Evolutionary conservation across 1,140 invertebrate species (phyloP).

Genomic region (Plectrocnemia conspersa): DNA sequence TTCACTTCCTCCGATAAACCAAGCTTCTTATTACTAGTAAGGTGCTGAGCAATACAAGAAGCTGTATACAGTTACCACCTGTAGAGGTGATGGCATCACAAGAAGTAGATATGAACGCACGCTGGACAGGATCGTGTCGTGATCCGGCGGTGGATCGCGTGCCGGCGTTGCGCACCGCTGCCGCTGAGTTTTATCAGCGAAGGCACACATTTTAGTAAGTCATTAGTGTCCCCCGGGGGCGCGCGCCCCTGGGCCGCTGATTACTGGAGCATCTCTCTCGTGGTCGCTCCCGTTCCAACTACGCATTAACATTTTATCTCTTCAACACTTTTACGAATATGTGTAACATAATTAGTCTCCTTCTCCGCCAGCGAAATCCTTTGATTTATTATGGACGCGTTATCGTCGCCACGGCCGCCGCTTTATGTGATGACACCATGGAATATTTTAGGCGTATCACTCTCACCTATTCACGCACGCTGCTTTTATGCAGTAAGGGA

Average conservation of each 20-base stretch:
- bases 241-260: conserved; percentile 6
- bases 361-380: conserved; percentile 15
- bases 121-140: too few species aligned
- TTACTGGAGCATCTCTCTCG: conserved; percentile 18
- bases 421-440: conserved; percentile 1
- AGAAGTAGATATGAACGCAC: too few species aligned
- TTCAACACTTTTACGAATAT: conserved; percentile 22
- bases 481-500: too few species aligned
- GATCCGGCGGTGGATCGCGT: too few species aligned
- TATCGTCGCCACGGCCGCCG: conserved; percentile 4
- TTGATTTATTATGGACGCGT: conserved; percentile 18
- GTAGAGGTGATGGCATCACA: too few species aligned
- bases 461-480: conserved; percentile 7
- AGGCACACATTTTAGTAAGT: conserved; percentile 32
- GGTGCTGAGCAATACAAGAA: too few species aligned
- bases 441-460: conserved; percentile 9
- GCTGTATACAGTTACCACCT: too few species aligned
- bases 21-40: too few species aligned
- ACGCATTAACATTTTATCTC: conserved; percentile 25
- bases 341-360: conserved; percentile 25
- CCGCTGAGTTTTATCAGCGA: conserved; percentile 21
- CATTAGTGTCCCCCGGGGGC: conserved; percentile 20
- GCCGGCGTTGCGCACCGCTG: too few species aligned
- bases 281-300: not conserved
- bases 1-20: too few species aligned